Percentiles rank a stretch among this genome's conserved stretches.
These are phyloP conservation scores for Elymnias hypermnestra DNA, from an alignment of 1,140 invertebrate species.

Conservation along the genomic window DNA sequence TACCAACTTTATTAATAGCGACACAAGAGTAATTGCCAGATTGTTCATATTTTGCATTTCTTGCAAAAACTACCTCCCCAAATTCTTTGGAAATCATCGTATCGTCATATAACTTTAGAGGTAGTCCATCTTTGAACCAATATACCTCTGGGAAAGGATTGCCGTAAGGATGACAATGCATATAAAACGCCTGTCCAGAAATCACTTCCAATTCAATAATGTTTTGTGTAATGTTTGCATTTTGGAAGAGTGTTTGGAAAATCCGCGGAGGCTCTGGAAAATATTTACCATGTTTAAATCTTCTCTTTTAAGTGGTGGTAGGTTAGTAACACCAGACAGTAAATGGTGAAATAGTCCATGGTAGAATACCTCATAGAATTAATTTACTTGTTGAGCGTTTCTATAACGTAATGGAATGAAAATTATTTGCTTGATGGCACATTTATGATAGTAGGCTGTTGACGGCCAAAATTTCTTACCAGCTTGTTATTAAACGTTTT, in stretches of 20 bases:
- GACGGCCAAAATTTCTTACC: too few relatives aligned
- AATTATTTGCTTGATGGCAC: too few relatives aligned
- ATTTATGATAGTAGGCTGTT: too few relatives aligned
- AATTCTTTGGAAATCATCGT: constrained; percentile 49
- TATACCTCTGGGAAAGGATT: constrained; percentile 60
- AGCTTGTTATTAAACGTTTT: too few relatives aligned
- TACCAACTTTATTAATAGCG: constrained; percentile 54
- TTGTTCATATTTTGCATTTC: constrained; percentile 37
- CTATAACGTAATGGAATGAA: too few relatives aligned
- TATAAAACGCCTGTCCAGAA: constrained; percentile 51
- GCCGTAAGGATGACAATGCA: constrained; percentile 60
- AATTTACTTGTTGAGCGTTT: too few relatives aligned
- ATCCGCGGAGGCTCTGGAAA: constrained; percentile 60
- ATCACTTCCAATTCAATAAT: constrained; percentile 42
- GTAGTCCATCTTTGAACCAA: constrained; percentile 62
- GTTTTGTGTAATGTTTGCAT: constrained; percentile 27
- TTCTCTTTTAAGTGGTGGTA: too few relatives aligned
- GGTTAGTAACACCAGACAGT: too few relatives aligned
- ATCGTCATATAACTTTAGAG: constrained; percentile 51
- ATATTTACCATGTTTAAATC: too few relatives aligned
- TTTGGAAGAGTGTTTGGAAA: constrained; percentile 42
- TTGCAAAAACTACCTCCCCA: constrained; percentile 47
- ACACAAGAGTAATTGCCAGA: constrained; percentile 66
- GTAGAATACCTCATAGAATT: too few relatives aligned
- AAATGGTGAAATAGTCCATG: too few relatives aligned